These are phyloP conservation scores for Lamproptera curius DNA, from an alignment of 2,888 invertebrate species.

Conservation along the genomic window DNA sequence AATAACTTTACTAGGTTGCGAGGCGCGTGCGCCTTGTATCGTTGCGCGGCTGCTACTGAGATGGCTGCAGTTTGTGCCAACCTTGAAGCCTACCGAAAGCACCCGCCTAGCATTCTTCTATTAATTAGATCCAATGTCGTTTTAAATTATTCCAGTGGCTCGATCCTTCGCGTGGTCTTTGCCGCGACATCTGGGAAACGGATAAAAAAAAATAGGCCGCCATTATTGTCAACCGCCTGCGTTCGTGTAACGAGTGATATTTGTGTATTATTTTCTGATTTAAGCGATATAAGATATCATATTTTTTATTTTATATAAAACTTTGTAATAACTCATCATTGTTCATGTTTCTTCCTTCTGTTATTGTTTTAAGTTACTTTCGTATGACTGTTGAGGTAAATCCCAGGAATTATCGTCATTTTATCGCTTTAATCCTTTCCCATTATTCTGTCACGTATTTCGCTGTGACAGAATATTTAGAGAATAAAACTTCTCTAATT, in stretches of 20 bases:
- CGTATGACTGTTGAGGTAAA: neutral
- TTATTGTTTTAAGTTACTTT: neutral
- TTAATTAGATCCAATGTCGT: constrained; percentile 28
- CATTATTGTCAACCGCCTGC: constrained; percentile 6
- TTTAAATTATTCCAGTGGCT: constrained; percentile 28
- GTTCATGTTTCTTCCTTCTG: no score
- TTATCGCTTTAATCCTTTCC: neutral
- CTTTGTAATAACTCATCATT: neutral
- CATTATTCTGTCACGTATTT: no score
- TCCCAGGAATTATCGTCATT: neutral
- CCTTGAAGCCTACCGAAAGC: constrained; percentile 70
- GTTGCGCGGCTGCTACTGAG: constrained; percentile 56
- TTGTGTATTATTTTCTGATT: neutral
- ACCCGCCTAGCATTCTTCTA: constrained; percentile 47
- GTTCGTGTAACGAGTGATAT: neutral
- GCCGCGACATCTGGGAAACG: constrained; percentile 15
- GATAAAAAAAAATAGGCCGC: constrained; percentile 18
- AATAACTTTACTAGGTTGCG: constrained; percentile 53
- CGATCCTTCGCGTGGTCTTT: constrained; percentile 19
- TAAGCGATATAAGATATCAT: neutral
- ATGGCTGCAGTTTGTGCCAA: constrained; percentile 38
- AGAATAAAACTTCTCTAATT: no score
- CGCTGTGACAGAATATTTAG: no score
- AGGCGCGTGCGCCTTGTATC: constrained; percentile 60
- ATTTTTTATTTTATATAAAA: neutral